Base-by-base conservation (phyloP, 2,888 invertebrate species). In the Netelia fuscicornis region DNA sequence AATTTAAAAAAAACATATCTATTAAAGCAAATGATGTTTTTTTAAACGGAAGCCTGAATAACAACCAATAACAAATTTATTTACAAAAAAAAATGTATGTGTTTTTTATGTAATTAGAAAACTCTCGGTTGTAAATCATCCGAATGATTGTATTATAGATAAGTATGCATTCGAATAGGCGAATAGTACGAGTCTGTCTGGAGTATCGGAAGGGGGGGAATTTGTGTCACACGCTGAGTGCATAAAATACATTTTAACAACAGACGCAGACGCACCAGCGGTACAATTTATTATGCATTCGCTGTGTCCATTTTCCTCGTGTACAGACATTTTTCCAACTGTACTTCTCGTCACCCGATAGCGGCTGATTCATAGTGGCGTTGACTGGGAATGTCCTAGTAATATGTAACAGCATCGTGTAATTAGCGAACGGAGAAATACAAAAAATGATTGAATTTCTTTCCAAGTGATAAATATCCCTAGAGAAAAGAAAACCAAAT, bases 171-270 rank as follows among this genome's bases (percentile, higher is more conserved):
- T 48, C 48, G 3, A 48, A 48, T 48, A 13, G 48, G 10, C 48
- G 48, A 37, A 48, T 48, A 48, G 13, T 13, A 13, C 13, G 48
- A 8, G 70, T 42, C 1, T 2, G 20, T 23, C n/a, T 10, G 77
- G 37, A 44, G 42, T 23, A 67, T 25, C 8, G 68, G 37, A 1
- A 20, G 37, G 37, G 37, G 68, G 62, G 52, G 62, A 78, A 70
- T 62, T 68, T 20, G 70, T 78, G 78, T 78, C 78, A 71, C 23
- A 62, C 54, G 37, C 52, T 11, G 52, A 79, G 62, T 64, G 62
- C 54, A 71, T 54, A 79, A 48, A 48, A 71, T 68, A n/a, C 77
- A 52, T 52, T 60, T 20, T 58, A 6, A 20, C 48, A 52, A 60
- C 17, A 75, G 13, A 64, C 25, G 17, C 17, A 13, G 25, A 48